Conservation (phyloP, 2,113 vertebrate genomes). For the Haemorhous mexicanus region DNA sequence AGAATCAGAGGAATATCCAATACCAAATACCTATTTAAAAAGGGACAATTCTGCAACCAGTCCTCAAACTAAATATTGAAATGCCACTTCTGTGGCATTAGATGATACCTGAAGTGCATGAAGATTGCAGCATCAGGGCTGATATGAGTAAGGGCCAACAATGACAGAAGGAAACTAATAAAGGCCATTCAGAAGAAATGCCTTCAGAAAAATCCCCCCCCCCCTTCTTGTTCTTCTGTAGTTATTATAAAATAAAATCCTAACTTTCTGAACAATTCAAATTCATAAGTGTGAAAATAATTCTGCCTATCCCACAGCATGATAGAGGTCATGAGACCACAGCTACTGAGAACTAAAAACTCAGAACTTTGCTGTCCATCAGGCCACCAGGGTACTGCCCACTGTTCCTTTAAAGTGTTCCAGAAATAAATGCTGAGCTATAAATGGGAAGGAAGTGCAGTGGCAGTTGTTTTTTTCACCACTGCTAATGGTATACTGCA, state of each 20-base stretch:
- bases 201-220: background rate
- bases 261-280: background rate
- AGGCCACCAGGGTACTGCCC: background rate
- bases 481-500: background rate
- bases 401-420: background rate
- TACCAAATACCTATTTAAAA: background rate
- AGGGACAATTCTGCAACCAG: background rate
- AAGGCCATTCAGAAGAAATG: background rate
- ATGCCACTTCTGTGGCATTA: background rate
- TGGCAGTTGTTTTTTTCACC: background rate
- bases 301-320: background rate
- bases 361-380: background rate
- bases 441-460: background rate
- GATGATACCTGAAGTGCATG: background rate
- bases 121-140: background rate
- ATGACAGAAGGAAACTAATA: background rate
- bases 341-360: background rate
- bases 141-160: background rate
- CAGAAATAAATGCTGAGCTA: background rate
- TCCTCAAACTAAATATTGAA: background rate
- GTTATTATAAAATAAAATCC: background rate
- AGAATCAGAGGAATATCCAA: background rate
- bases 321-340: background rate
- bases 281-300: background rate
- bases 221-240: background rate